Evolutionary conservation across 2,113 vertebrate species (phyloP).

Genomic region (Heterotis niloticus): DNA sequence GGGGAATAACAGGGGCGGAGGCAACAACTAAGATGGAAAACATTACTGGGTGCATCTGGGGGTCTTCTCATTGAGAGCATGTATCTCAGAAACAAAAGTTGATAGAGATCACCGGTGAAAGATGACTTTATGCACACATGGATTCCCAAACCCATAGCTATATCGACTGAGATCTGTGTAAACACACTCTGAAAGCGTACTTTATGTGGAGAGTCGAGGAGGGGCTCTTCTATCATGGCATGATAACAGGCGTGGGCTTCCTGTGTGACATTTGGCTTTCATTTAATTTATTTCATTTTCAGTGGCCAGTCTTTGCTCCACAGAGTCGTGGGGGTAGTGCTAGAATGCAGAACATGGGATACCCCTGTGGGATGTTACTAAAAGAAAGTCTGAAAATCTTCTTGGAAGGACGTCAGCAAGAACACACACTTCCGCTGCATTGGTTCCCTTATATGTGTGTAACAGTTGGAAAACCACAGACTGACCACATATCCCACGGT

Average conservation of each 20-base stretch:
- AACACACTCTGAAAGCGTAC: too few relatives aligned
- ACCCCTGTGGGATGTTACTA: neutral
- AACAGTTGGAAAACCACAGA: neutral
- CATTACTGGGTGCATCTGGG: neutral
- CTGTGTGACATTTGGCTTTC: neutral
- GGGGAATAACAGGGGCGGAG: constrained; percentile 57
- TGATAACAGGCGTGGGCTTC: too few relatives aligned
- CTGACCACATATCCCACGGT: neutral
- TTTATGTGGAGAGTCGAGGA: too few relatives aligned
- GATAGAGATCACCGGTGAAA: constrained; percentile 49
- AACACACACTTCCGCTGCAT: neutral
- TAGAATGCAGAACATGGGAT: neutral
- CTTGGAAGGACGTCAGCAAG: too few relatives aligned
- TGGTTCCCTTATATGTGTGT: neutral
- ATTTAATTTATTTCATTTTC: neutral
- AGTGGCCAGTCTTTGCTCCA: neutral
- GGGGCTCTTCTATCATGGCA: too few relatives aligned
- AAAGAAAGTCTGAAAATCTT: neutral
- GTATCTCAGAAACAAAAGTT: constrained; percentile 38
- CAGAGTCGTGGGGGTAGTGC: neutral
- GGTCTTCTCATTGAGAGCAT: constrained; percentile 30
- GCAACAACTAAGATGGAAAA: constrained; percentile 54
- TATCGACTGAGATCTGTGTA: constrained; percentile 42
- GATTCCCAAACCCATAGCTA: constrained; percentile 16
- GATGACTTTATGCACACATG: constrained; percentile 49